These are phyloP conservation scores for Meteorus cinctellus DNA, from an alignment of 2,888 invertebrate species.

Conservation along the genomic window DNA sequence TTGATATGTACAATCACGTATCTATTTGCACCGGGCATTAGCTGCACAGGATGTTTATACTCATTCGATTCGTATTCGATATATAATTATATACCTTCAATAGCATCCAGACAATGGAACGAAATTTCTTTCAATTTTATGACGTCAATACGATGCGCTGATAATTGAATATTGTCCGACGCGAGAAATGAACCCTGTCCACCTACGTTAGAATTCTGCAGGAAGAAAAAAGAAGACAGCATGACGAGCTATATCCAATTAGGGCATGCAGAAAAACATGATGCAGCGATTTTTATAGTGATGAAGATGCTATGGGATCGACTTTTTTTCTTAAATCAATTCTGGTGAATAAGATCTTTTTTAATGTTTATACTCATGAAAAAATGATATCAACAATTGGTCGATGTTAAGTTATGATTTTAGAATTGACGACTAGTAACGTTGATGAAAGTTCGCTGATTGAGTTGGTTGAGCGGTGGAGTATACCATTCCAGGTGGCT, in stretches of 20 bases:
- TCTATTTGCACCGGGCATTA: constrained; percentile 29
- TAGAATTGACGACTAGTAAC: constrained; percentile 57
- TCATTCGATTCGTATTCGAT: neutral
- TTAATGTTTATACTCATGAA: constrained; percentile 17
- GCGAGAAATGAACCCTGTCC: neutral
- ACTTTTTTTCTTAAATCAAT: neutral
- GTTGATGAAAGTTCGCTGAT: constrained; percentile 71
- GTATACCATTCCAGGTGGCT: constrained; percentile 71
- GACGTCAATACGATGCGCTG: neutral
- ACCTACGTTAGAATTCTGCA: neutral
- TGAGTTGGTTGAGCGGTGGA: constrained; percentile 71
- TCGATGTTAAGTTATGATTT: neutral
- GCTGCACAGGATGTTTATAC: constrained; percentile 21
- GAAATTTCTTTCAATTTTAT: neutral
- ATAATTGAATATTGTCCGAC: neutral
- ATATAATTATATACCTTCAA: neutral
- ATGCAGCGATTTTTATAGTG: neutral
- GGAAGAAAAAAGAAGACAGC: neutral
- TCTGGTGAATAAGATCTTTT: neutral
- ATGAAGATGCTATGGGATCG: neutral
- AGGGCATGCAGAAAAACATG: neutral
- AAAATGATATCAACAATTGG: constrained; percentile 16
- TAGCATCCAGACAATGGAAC: neutral
- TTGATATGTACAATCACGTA: constrained; percentile 35
- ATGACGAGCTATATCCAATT: neutral